phyloP scores from a whole-genome alignment of 2,113 vertebrate species.

The Phasianus colchicus region DNA sequence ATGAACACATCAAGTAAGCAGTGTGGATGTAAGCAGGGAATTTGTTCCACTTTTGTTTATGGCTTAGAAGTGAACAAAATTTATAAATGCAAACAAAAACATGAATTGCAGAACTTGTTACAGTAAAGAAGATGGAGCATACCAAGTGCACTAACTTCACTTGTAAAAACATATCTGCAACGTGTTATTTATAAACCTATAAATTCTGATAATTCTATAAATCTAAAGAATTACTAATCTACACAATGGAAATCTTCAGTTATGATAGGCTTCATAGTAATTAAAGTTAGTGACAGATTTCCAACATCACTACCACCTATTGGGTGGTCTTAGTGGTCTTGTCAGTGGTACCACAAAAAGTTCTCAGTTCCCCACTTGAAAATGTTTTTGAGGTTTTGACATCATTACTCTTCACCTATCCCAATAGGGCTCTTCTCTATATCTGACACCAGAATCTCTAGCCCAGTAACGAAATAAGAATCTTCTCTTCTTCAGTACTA shows the following conservation, averaged over 20 bases:
- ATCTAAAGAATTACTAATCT: neutral
- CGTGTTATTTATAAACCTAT: neutral
- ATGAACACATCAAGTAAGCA: fast-evolving
- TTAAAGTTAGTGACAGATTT: neutral
- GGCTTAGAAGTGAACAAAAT: neutral
- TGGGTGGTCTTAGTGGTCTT: neutral
- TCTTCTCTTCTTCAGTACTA: neutral
- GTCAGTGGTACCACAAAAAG: neutral
- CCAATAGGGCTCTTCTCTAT: neutral
- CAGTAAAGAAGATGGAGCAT: neutral
- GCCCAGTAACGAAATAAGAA: neutral
- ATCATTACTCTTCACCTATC: neutral
- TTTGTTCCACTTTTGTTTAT: neutral
- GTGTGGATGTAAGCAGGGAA: neutral
- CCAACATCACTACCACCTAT: neutral
- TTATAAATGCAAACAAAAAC: neutral
- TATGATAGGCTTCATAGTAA: neutral
- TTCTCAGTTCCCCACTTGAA: neutral
- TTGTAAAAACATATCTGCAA: neutral
- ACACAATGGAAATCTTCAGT: neutral
- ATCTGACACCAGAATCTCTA: neutral
- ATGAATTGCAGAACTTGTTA: neutral
- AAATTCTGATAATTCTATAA: neutral
- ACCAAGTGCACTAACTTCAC: neutral
- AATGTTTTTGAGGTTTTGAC: neutral